Evolutionary conservation across 2,113 vertebrate species (phyloP).

Genomic region (Turdus rufiventris): DNA sequence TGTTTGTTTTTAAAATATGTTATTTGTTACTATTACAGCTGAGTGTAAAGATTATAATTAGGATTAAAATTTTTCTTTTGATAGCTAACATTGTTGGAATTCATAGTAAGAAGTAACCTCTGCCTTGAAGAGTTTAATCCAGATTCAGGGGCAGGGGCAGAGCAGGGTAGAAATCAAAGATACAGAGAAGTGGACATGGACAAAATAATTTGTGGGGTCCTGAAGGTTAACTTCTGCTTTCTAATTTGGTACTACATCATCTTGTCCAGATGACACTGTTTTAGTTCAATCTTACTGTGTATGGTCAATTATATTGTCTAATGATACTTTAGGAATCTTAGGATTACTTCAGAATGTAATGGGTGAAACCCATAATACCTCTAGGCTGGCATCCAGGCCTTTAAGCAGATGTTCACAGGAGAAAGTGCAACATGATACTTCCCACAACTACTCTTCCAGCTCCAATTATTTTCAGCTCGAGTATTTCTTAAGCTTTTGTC

Average conservation of each 20-base stretch:
- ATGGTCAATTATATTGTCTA: not conserved
- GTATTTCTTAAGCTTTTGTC: not conserved
- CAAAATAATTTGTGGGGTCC: not conserved
- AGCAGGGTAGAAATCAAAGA: not conserved
- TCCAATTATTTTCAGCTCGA: not conserved
- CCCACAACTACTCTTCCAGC: not conserved
- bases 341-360: not conserved
- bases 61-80: not conserved
- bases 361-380: not conserved
- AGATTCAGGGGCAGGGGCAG: not conserved
- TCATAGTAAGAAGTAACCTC: not conserved
- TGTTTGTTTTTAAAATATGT: not conserved
- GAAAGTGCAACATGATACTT: not conserved
- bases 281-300: not conserved
- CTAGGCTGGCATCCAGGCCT: not conserved
- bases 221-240: not conserved
- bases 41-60: not conserved
- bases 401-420: not conserved
- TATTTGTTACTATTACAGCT: not conserved
- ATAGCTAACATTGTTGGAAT: not conserved
- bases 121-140: not conserved
- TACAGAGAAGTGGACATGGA: not conserved
- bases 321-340: not conserved
- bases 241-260: not conserved
- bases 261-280: not conserved